A percentile compares a stretch with the other conserved stretches of the same genome.
Conservation (phyloP, 2,888 invertebrate species). For the Temnothorax unifasciatus region DNA sequence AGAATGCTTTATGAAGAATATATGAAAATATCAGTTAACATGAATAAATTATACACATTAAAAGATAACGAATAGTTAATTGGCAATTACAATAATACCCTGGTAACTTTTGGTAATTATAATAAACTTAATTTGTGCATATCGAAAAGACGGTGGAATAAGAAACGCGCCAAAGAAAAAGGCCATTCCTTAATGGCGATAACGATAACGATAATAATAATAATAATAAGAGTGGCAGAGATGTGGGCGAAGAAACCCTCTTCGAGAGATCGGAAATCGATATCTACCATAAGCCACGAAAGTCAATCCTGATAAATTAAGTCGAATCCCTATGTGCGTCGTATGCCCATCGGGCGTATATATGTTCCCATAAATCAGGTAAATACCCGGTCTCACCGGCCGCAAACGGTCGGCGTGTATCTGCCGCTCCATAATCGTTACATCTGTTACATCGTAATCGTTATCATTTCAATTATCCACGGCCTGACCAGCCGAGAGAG, state of each 20-base stretch:
- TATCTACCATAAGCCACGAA: conserved; percentile 15
- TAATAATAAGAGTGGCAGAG: neutral
- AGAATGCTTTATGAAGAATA: neutral
- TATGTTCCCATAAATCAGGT: conserved; percentile 62
- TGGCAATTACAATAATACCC: neutral
- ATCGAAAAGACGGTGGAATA: neutral
- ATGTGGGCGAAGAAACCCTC: neutral
- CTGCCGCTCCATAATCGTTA: conserved; percentile 59
- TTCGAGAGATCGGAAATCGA: conserved; percentile 10
- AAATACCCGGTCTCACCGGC: conserved; percentile 49
- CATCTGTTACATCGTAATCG: conserved; percentile 66
- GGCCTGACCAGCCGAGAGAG: conserved; percentile 3
- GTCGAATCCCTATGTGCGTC: conserved; percentile 2
- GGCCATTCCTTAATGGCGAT: neutral
- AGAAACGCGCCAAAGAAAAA: neutral
- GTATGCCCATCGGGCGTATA: conserved; percentile 29
- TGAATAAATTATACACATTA: conserved; percentile 10
- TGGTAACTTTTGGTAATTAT: conserved; percentile 14
- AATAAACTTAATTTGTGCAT: conserved; percentile 21
- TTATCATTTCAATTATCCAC: conserved; percentile 64
- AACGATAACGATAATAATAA: neutral
- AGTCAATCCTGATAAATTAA: conserved; percentile 25
- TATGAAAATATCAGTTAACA: neutral
- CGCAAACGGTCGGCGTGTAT: conserved; percentile 48
- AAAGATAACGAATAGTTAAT: conserved; percentile 2